Percentiles rank a stretch among this genome's conserved stretches.
Evolutionary conservation across 2,888 invertebrate species (phyloP).

Genomic region (Epinotia demarniana): DNA sequence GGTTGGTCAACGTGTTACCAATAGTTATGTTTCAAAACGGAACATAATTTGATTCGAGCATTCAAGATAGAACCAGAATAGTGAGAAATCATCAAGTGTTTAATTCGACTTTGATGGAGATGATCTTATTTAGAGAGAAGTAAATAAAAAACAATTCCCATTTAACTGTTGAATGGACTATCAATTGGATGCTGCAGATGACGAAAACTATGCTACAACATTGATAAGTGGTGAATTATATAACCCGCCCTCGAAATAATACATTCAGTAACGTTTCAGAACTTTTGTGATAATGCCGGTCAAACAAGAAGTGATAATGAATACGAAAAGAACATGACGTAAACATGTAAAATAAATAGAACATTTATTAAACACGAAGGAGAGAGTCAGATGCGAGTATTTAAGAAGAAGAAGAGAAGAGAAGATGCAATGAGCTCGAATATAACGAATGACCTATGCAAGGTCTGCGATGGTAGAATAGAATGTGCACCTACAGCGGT

Average conservation of each 20-base stretch:
- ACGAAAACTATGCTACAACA: not conserved
- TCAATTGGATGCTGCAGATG: not conserved
- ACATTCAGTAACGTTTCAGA: too few species aligned
- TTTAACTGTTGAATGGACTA: not conserved
- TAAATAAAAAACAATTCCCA: not conserved
- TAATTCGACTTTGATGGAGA: not conserved
- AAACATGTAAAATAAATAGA: not conserved
- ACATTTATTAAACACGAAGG: not conserved
- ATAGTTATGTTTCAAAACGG: not conserved
- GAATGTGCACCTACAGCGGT: conserved; percentile 80
- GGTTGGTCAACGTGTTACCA: not conserved
- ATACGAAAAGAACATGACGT: not conserved
- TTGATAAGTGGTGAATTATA: too few species aligned
- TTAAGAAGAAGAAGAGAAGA: conserved; percentile 46
- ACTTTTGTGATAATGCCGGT: not conserved
- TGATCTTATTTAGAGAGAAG: not conserved
- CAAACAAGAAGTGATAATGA: not conserved
- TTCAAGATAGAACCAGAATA: not conserved
- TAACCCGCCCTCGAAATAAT: too few species aligned
- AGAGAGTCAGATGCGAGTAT: conserved; percentile 19
- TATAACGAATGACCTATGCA: conserved; percentile 75
- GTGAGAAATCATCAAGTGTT: not conserved
- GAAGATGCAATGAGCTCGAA: conserved; percentile 77
- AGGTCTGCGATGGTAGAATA: conserved; percentile 76
- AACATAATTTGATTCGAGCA: not conserved